Percentiles rank a stretch among this genome's conserved stretches.
Conservation (phyloP, 2,113 vertebrate genomes). For the Dolichotis patagonum region DNA sequence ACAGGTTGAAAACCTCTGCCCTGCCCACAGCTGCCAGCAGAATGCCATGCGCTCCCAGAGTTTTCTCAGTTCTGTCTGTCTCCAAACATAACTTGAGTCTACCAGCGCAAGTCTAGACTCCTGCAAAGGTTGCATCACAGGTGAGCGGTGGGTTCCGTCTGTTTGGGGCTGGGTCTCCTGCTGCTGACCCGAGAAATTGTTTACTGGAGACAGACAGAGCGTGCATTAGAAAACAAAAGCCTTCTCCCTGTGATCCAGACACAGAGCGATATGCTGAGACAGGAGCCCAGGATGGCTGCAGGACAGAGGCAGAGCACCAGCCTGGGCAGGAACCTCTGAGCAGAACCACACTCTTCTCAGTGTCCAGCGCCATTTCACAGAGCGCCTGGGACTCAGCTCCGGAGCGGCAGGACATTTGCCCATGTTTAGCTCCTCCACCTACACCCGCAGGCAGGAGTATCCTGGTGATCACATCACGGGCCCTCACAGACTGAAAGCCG, state of each 20-base stretch:
- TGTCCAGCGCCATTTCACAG: no score
- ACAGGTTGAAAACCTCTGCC: fast-evolving
- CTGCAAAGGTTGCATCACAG: not conserved
- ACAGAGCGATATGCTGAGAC: no score
- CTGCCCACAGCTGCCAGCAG: not conserved
- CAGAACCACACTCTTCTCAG: not conserved
- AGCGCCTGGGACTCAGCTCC: not conserved
- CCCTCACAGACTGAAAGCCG: not conserved
- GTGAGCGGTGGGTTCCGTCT: not conserved
- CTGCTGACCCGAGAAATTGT: not conserved
- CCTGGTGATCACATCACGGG: not conserved
- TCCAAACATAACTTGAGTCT: not conserved
- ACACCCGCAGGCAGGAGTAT: not conserved
- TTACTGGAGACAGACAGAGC: not conserved
- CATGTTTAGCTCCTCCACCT: not conserved
- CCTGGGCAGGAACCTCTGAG: not conserved
- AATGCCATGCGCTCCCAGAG: not conserved
- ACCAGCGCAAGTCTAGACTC: not conserved
- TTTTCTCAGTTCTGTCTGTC: not conserved
- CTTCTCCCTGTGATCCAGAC: not conserved
- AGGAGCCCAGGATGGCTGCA: not conserved
- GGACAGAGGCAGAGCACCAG: fast-evolving
- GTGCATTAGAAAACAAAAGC: not conserved
- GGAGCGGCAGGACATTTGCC: fast-evolving
- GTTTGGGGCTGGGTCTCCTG: not conserved